Conservation (phyloP, 2,797 vertebrate species). For the Trachops cirrhosus region DNA sequence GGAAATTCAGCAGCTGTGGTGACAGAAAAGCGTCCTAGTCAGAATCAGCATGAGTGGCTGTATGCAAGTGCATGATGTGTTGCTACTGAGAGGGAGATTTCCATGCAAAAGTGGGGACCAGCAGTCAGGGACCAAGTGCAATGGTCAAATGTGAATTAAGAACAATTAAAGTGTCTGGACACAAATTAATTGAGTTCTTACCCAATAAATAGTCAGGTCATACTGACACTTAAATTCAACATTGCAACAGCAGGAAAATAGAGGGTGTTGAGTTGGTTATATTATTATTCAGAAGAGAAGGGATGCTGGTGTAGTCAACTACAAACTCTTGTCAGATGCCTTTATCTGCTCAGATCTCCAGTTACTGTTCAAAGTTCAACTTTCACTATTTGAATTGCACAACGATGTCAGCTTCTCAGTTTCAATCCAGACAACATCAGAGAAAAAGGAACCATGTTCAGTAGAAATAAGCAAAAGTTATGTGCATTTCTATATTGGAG, state of each 20-base stretch:
- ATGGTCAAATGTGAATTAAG: constrained; percentile 78
- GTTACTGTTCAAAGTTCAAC: constrained; percentile 71
- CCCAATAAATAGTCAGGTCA: constrained; percentile 73
- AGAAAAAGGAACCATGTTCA: constrained; percentile 59
- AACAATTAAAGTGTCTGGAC: constrained; percentile 79
- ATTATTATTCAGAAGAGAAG: constrained; percentile 62
- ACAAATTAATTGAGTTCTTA: constrained; percentile 82
- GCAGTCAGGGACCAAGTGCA: constrained; percentile 78
- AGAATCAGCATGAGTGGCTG: constrained; percentile 65
- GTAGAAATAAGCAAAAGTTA: constrained; percentile 51
- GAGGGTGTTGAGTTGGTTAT: neutral
- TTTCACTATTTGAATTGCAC: constrained; percentile 53
- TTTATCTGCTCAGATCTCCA: constrained; percentile 66
- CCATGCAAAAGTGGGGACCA: constrained; percentile 70
- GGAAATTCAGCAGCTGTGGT: constrained; percentile 73
- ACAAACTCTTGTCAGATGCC: constrained; percentile 66
- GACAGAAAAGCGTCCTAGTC: constrained; percentile 67
- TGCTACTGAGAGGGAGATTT: constrained; percentile 76
- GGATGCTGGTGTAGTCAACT: constrained; percentile 55
- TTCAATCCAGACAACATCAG: constrained; percentile 61
- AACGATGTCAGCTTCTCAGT: constrained; percentile 64
- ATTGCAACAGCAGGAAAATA: constrained; percentile 41
- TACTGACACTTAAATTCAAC: constrained; percentile 69
- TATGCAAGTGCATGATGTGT: constrained; percentile 61
- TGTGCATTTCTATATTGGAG: constrained; percentile 34